These are phyloP conservation scores for Tiaroga cobitis DNA, from an alignment of 2,797 vertebrate genomes.

Conservation along the genomic window DNA sequence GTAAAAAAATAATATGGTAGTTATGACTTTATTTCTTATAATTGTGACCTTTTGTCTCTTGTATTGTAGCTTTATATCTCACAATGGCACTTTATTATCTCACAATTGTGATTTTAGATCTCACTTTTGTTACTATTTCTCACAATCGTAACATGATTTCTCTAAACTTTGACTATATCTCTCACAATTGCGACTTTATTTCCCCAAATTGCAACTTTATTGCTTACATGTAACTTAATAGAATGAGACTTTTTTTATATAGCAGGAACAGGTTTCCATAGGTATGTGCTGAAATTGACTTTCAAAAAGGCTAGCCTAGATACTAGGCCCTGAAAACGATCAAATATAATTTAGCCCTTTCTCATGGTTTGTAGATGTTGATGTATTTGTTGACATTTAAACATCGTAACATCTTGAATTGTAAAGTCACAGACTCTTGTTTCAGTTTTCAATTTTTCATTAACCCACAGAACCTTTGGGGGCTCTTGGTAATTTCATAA, in stretches of 20 bases:
- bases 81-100: background rate
- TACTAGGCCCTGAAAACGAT: conserved; percentile 3
- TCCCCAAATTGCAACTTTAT: background rate
- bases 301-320: background rate
- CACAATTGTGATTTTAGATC: background rate
- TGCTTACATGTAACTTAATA: background rate
- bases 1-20: background rate
- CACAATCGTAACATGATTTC: background rate
- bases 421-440: conserved; percentile 9
- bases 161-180: background rate
- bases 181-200: background rate
- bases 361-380: conserved; percentile 8
- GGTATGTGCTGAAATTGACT: background rate
- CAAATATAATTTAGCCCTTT: conserved; percentile 3
- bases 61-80: background rate
- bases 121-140: background rate
- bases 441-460: conserved; percentile 25
- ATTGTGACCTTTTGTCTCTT: background rate
- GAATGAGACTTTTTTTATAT: background rate
- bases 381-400: conserved; percentile 33
- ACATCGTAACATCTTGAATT: background rate
- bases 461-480: conserved; percentile 18
- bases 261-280: background rate
- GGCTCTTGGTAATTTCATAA: conserved; percentile 33
- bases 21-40: background rate